phyloP scores from a whole-genome alignment of 2,888 invertebrate genomes.

The Hipparchia semele region DNA sequence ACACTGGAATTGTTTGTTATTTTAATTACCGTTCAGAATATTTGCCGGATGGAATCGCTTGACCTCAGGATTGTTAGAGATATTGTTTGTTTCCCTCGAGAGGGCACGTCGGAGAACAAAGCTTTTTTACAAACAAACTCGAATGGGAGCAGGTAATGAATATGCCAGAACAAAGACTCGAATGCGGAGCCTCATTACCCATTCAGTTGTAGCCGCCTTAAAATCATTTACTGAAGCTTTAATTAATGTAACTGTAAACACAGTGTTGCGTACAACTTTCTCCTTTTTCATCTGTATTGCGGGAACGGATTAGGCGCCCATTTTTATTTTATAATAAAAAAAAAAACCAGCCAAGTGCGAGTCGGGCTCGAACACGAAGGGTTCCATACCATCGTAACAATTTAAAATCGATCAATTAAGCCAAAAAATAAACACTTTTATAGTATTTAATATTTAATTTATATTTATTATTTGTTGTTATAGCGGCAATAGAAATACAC shows the following conservation, averaged over 20 bases:
- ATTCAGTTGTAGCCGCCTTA: constrained; percentile 71
- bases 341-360: no score
- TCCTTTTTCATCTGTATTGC: neutral
- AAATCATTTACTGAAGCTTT: constrained; percentile 75
- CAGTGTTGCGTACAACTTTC: constrained; percentile 4
- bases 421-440: no score
- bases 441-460: no score
- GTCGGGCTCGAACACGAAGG: no score
- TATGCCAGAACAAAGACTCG: constrained; percentile 74
- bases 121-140: constrained; percentile 64
- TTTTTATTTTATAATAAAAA: no score
- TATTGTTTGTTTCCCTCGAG: constrained; percentile 69
- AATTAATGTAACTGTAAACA: constrained; percentile 54
- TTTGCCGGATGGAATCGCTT: constrained; percentile 60
- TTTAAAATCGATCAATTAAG: no score
- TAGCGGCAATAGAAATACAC: no score
- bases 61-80: constrained; percentile 73
- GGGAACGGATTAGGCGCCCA: neutral
- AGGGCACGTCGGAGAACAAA: constrained; percentile 61
- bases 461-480: no score
- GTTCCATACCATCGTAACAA: no score
- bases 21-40: constrained; percentile 62
- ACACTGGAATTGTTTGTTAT: constrained; percentile 50
- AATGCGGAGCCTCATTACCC: constrained; percentile 72
- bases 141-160: constrained; percentile 74